Conservation (phyloP, 2,113 vertebrate species). For the Naja naja region DNA sequence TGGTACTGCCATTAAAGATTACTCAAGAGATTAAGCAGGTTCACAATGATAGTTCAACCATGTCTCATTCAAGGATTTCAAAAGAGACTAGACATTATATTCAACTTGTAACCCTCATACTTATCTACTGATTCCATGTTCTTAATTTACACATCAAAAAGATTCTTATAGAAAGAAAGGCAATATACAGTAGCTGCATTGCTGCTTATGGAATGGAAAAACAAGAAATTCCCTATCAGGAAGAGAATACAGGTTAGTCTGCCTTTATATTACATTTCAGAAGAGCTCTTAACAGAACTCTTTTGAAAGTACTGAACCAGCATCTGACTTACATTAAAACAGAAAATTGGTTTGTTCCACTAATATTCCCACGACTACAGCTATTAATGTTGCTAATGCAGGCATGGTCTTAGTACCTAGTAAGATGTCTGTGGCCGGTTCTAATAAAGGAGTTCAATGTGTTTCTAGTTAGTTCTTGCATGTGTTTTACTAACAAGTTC, state of each 20-base stretch:
- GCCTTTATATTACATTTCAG: neutral
- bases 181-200: neutral
- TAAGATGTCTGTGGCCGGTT: constrained; percentile 23
- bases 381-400: constrained; percentile 9
- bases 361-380: constrained; percentile 1
- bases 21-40: neutral
- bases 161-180: neutral
- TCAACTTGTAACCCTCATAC: neutral
- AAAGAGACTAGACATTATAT: neutral
- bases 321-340: neutral
- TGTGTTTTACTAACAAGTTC: neutral
- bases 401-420: neutral
- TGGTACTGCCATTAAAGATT: neutral
- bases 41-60: neutral
- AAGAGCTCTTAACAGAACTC: constrained; percentile 1
- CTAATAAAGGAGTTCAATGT: constrained; percentile 13
- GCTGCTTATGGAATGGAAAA: neutral
- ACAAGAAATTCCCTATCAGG: neutral
- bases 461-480: constrained; percentile 18
- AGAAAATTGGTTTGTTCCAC: constrained; percentile 2
- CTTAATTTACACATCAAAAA: neutral
- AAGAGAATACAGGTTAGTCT: neutral
- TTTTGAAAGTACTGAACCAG: neutral
- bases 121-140: neutral
- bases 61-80: neutral